phyloP scores from a whole-genome alignment of 2,888 invertebrate genomes.

The Hypercompe scribonia region DNA sequence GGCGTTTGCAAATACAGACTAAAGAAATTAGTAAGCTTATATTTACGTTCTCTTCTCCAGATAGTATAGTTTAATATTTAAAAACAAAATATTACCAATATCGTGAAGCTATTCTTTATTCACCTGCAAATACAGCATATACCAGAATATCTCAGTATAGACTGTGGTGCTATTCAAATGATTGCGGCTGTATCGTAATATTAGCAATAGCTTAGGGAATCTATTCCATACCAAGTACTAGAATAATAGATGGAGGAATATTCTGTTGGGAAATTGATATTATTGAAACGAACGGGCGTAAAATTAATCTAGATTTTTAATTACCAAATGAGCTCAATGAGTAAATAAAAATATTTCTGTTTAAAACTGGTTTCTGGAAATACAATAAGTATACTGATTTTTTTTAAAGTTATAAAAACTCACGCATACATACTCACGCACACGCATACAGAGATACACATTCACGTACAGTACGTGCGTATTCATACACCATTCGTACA shows the following conservation, averaged over 20 bases:
- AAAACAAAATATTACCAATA: neutral
- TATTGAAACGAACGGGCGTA: neutral
- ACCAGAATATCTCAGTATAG: slow-evolving; percentile 12
- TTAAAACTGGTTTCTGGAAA: neutral
- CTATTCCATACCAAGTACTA: slow-evolving; percentile 13
- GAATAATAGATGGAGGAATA: neutral
- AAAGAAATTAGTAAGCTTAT: neutral
- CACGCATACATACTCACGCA: neutral
- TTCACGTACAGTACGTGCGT: neutral
- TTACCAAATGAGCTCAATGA: neutral
- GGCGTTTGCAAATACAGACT: neutral
- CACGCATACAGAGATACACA: neutral
- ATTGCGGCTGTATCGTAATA: slow-evolving; percentile 40
- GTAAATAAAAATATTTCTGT: neutral
- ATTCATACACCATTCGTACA: neutral
- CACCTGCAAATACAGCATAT: slow-evolving; percentile 32
- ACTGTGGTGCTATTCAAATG: slow-evolving; percentile 42
- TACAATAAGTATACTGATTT: neutral
- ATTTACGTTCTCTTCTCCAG: neutral
- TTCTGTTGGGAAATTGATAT: slow-evolving; percentile 7
- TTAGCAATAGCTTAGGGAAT: slow-evolving; percentile 25
- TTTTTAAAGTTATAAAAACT: neutral
- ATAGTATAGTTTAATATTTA: neutral
- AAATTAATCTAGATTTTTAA: neutral
- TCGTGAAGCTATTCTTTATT: slow-evolving; percentile 11